phyloP scores from a whole-genome alignment of 2,797 vertebrate species.

The Fistularia tabacaria region DNA sequence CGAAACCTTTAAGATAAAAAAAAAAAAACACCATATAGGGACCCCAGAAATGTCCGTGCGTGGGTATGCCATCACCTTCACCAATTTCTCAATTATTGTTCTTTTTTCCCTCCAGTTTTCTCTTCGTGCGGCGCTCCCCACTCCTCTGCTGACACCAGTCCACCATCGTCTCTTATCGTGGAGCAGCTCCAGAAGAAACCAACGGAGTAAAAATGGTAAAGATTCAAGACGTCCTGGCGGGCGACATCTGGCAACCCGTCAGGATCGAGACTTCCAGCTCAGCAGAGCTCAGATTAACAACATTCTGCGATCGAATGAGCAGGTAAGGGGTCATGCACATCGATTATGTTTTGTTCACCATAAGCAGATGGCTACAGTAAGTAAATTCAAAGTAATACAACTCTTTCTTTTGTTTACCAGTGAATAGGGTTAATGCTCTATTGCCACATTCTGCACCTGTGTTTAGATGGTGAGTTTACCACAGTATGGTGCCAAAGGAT shows the following conservation, averaged over 20 bases:
- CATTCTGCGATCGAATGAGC: constrained; percentile 82
- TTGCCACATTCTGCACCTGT: constrained; percentile 8
- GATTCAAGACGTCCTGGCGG: constrained; percentile 40
- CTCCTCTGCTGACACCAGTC: constrained; percentile 44
- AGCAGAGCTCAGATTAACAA: constrained; percentile 81
- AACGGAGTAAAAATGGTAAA: constrained; percentile 15
- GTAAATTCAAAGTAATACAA: no score
- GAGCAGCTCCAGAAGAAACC: constrained; percentile 12
- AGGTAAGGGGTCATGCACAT: constrained; percentile 47
- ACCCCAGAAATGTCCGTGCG: no score
- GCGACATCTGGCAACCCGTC: constrained; percentile 73
- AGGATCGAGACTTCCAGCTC: constrained; percentile 81
- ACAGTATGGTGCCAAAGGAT: constrained; percentile 71
- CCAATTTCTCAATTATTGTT: background rate
- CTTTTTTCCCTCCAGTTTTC: background rate
- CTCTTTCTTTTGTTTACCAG: no score
- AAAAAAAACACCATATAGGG: no score
- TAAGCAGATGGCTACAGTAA: no score
- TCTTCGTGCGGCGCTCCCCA: constrained; percentile 32
- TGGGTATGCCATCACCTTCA: no score
- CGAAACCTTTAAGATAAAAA: no score
- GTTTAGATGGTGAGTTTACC: constrained; percentile 71
- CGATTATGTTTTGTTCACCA: no score
- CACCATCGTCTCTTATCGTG: constrained; percentile 31
- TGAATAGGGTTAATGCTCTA: background rate